Evolutionary conservation across 2,797 vertebrate genomes (phyloP), one percentile per base, ranked within the genome.

Genomic region (Spizella passerina): DNA sequence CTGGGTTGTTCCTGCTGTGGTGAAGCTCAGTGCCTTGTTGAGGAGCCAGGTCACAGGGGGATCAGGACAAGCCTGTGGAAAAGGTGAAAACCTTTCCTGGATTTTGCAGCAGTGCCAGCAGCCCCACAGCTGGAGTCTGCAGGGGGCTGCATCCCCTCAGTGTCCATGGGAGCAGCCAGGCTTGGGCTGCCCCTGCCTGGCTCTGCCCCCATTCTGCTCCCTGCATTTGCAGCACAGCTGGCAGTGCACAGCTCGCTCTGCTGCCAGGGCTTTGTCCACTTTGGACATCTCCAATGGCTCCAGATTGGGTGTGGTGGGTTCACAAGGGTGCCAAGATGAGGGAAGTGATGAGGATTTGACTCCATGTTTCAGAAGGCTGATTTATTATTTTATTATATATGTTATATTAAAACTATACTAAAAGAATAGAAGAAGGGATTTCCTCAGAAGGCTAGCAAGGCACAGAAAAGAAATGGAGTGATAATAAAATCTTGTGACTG

Each of bases 1-100:
- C 36, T 24, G 21, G 15, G 2, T 18, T 32, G 22, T 0, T 79
- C 44, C 65, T 53, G 43, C 49, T 1, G 0, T 18, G 36, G 27
- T 22, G 12, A 56, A 41, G 22, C 44, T 64, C 64, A 26, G 61
- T 70, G 70, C 52, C 29, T 1, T 34, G 43, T 20, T 66, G 27
- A 52, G 24, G 3, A 6, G 9, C 12, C 23, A 32, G 32, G 24
- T 27, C 26, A 14, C 57, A 53, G 47, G 4, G 53, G 11, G 38
- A 5, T 14, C 21, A 15, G n/a, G 72, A 23, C 22, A 39, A 65
- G n/a, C n/a, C 20, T 83, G 24, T 27, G 46, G 12, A 9, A 46
- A 46, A 46, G 43, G 44, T 27, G 24, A 41, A 75, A 71, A 8
- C 32, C 18, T 27, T 6, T 20, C 16, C 22, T 7, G 59, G 8